Conservation (phyloP, 2,113 vertebrate species). For the Raja brachyura region DNA sequence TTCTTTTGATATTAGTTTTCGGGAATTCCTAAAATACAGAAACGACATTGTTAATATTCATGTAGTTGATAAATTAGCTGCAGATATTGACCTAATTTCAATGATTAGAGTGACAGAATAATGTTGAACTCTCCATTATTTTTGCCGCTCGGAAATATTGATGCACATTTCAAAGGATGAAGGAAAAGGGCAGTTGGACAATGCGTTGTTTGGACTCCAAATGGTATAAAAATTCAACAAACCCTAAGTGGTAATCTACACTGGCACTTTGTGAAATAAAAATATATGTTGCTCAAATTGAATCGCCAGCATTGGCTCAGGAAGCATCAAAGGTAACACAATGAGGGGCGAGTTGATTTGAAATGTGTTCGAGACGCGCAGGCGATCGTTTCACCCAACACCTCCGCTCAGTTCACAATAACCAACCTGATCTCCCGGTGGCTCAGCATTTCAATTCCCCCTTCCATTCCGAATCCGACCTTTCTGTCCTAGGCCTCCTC, state of each 20-base stretch:
- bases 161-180: neutral
- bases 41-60: neutral
- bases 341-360: too few species aligned
- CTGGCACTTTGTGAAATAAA: neutral
- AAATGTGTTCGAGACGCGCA: too few species aligned
- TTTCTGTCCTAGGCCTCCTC: too few species aligned
- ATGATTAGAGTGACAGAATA: neutral
- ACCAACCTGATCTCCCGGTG: too few species aligned
- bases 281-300: neutral
- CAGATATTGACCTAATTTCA: neutral
- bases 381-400: too few species aligned
- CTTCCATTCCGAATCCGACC: too few species aligned
- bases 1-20: neutral
- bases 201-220: too few species aligned
- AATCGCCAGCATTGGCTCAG: neutral
- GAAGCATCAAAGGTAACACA: neutral
- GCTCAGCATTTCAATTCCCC: too few species aligned
- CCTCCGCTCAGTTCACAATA: too few species aligned
- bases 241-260: neutral
- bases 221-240: too few species aligned
- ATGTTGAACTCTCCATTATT: neutral
- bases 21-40: neutral
- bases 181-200: neutral
- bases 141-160: neutral
- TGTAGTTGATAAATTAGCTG: neutral